A percentile compares a stretch with the other conserved stretches of the same genome.
These are phyloP conservation scores for Prenolepis imparis DNA, from an alignment of 2,888 invertebrate species.

Conservation along the genomic window DNA sequence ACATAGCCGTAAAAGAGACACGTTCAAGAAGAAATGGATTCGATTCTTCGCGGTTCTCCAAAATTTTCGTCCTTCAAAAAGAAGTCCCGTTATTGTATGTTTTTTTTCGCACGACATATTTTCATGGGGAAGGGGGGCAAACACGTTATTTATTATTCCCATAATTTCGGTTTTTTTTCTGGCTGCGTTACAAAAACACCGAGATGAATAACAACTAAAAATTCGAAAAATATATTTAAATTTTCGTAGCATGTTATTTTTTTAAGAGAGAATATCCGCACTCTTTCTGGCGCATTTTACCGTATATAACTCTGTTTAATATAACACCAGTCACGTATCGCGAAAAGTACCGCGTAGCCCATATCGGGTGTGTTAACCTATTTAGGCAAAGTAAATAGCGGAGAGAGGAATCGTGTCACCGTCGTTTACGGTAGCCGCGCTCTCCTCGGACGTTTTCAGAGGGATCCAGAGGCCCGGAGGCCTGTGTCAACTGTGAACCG, in stretches of 20 bases:
- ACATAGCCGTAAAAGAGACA: neutral
- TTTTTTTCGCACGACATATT: neutral
- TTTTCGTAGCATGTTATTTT: neutral
- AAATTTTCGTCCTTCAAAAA: too few relatives aligned
- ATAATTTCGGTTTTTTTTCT: neutral
- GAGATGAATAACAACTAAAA: neutral
- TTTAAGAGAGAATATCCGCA: neutral
- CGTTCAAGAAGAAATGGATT: neutral
- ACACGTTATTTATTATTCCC: neutral
- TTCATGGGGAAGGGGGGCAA: neutral
- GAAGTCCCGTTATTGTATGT: neutral
- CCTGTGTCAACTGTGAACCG: slow-evolving; percentile 33
- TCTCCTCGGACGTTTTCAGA: neutral
- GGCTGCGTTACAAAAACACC: neutral
- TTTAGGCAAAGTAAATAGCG: slow-evolving; percentile 34
- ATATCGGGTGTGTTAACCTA: neutral
- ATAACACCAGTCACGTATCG: neutral
- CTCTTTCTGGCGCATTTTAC: neutral
- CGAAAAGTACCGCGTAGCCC: neutral
- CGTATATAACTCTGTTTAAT: neutral
- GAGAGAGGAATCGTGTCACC: slow-evolving; percentile 33
- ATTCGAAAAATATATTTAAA: neutral
- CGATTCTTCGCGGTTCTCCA: neutral
- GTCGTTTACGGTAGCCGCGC: neutral
- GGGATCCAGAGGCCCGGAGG: neutral